These are phyloP conservation scores for Scrobipalpa atriplicella DNA, from an alignment of 2,888 invertebrate genomes.

Conservation along the genomic window DNA sequence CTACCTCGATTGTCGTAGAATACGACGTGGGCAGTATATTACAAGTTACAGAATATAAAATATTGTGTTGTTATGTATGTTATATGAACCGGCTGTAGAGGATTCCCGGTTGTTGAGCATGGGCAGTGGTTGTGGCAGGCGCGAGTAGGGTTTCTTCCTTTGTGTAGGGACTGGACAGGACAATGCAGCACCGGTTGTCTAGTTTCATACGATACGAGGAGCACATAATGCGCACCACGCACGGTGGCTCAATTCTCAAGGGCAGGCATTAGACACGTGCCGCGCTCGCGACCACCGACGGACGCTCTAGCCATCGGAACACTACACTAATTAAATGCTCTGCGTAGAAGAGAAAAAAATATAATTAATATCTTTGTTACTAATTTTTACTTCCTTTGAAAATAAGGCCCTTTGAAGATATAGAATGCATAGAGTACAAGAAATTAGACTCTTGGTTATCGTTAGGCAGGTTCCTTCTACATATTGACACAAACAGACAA, in stretches of 20 bases:
- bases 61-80: background rate
- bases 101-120: conserved; percentile 5
- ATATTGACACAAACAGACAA: too few relatives aligned
- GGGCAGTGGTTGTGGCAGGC: conserved; percentile 32
- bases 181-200: conserved; percentile 48
- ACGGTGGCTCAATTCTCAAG: conserved; percentile 54
- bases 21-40: background rate
- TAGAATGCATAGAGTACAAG: too few relatives aligned
- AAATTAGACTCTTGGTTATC: too few relatives aligned
- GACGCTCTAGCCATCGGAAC: background rate
- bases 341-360: background rate
- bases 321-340: background rate
- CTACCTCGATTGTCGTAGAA: background rate
- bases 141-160: conserved; percentile 61
- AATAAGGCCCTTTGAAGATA: background rate
- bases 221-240: conserved; percentile 69
- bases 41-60: background rate
- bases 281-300: conserved; percentile 34
- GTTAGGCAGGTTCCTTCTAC: too few relatives aligned
- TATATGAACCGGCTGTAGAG: background rate
- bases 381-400: background rate
- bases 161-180: conserved; percentile 53
- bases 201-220: conserved; percentile 34
- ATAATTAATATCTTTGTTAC: background rate
- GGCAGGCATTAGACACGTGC: conserved; percentile 59